Percentiles rank a stretch among this genome's conserved stretches.
Conservation (phyloP, 2,888 invertebrate species). For the Ichneumoninae sp. region DNA sequence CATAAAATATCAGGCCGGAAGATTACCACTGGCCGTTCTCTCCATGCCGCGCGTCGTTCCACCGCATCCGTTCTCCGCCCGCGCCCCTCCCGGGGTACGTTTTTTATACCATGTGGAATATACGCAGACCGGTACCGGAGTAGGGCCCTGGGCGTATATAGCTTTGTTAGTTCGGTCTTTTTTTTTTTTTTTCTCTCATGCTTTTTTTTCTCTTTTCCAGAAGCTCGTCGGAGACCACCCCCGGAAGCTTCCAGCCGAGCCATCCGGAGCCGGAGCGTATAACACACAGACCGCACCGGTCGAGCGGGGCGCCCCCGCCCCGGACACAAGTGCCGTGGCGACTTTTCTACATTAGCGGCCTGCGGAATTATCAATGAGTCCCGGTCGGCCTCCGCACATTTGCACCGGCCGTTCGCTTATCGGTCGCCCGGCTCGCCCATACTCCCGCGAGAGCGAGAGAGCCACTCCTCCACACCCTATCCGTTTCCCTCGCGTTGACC, state of each 20-base stretch:
- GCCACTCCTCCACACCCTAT: constrained; percentile 37
- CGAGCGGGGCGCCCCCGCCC: constrained; percentile 32
- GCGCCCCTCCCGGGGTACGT: constrained; percentile 75
- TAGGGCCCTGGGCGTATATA: constrained; percentile 68
- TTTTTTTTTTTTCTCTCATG: constrained; percentile 18
- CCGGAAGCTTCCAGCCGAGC: constrained; percentile 61
- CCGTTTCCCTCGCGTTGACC: constrained; percentile 42
- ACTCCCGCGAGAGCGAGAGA: constrained; percentile 23
- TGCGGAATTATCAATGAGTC: constrained; percentile 70
- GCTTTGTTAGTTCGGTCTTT: constrained; percentile 76
- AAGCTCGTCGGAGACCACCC: constrained; percentile 53
- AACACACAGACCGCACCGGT: constrained; percentile 40
- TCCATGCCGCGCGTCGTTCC: constrained; percentile 69
- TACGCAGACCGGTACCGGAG: constrained; percentile 67
- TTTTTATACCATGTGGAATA: constrained; percentile 76
- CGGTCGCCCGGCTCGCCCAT: constrained; percentile 38
- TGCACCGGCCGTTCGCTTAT: constrained; percentile 67
- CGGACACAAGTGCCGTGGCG: constrained; percentile 66
- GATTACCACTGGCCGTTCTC: constrained; percentile 78
- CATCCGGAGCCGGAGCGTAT: constrained; percentile 40
- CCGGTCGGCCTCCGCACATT: constrained; percentile 54
- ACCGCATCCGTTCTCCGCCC: constrained; percentile 71
- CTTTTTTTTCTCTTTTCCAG: constrained; percentile 62
- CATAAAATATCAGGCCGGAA: constrained; percentile 82
- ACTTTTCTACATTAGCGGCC: constrained; percentile 69